Conservation (phyloP, 2,113 vertebrate genomes). For the Merops nubicus region DNA sequence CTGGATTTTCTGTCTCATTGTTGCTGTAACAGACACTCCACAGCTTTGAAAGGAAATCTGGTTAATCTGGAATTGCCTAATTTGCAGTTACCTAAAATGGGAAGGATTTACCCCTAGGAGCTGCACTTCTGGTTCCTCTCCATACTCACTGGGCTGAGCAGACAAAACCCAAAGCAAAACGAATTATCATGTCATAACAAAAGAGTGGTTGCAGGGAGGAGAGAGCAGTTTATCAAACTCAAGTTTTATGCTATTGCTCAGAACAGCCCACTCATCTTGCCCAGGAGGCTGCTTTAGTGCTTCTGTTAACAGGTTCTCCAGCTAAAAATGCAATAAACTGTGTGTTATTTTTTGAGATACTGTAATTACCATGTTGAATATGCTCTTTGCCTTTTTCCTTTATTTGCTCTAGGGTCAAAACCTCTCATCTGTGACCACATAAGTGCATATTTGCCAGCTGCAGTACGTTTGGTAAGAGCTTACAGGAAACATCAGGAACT, state of each 20-base stretch:
- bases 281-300: neutral
- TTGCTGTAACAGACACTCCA: neutral
- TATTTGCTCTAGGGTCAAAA: neutral
- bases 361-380: neutral
- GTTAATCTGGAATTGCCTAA: neutral
- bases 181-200: neutral
- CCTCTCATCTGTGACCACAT: constrained; percentile 13
- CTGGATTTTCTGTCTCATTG: neutral
- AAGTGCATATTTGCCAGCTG: neutral
- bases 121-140: constrained; percentile 14
- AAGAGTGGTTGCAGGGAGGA: neutral
- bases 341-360: neutral
- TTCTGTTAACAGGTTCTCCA: neutral
- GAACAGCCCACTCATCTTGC: neutral
- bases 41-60: neutral
- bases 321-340: neutral
- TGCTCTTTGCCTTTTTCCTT: neutral
- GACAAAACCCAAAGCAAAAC: constrained; percentile 26
- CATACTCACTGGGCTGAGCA: neutral
- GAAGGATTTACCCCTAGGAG: neutral
- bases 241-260: neutral
- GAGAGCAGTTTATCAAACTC: neutral
- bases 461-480: neutral
- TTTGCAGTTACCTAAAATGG: neutral
- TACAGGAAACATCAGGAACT: constrained; percentile 5